Conservation (phyloP, 1,140 invertebrate species). For the Drosophila erecta region DNA sequence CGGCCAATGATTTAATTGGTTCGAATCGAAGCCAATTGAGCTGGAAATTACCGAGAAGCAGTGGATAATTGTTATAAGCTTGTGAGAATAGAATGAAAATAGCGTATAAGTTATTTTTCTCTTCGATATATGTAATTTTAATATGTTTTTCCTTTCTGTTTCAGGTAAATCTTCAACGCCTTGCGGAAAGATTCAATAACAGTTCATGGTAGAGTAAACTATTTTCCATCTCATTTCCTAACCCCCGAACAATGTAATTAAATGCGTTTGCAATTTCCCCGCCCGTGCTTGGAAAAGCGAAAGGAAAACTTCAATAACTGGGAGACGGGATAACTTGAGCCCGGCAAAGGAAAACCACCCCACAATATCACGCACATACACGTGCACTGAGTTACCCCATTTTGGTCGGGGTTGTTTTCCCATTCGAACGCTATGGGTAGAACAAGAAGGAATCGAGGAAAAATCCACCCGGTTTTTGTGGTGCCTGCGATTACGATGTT, state of each 20-base stretch:
- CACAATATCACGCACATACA: constrained; percentile 24
- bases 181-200: constrained; percentile 4
- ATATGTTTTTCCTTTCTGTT: constrained; percentile 24
- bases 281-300: constrained; percentile 22
- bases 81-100: too few species aligned
- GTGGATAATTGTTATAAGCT: background rate
- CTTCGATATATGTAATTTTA: background rate
- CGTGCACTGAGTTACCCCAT: constrained; percentile 51
- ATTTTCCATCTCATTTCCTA: constrained; percentile 32
- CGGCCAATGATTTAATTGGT: constrained; percentile 65
- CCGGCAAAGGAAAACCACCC: constrained; percentile 61
- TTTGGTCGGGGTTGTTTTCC: constrained; percentile 76
- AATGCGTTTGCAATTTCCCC: constrained; percentile 51
- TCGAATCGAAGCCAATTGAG: constrained; percentile 46
- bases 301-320: constrained; percentile 60
- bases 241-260: constrained; percentile 50
- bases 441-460: constrained; percentile 54
- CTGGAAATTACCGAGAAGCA: constrained; percentile 42
- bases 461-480: constrained; percentile 72
- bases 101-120: background rate
- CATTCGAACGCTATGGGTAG: constrained; percentile 42
- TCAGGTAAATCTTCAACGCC: constrained; percentile 48
- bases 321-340: constrained; percentile 38
- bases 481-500: constrained; percentile 71
- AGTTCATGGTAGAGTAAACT: constrained; percentile 26